These are phyloP conservation scores for Dreissena rostriformis DNA, from an alignment of 1,140 invertebrate species.

Conservation along the genomic window DNA sequence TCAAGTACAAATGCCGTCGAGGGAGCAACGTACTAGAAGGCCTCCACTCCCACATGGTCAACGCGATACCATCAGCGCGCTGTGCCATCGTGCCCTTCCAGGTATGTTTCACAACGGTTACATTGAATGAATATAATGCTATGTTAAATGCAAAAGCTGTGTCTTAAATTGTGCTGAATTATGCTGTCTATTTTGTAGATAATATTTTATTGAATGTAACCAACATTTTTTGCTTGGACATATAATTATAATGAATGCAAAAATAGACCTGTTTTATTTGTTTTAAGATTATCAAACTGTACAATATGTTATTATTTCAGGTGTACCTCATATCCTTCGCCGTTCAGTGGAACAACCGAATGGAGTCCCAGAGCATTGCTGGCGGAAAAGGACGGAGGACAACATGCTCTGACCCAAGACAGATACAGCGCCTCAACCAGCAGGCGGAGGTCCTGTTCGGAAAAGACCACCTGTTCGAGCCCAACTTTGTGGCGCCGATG, in stretches of 20 bases:
- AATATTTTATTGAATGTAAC: not conserved
- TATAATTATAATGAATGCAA: too few species aligned
- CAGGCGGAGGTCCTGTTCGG: not conserved
- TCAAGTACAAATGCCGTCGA: not conserved
- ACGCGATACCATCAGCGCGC: not conserved
- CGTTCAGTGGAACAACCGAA: conserved; percentile 5
- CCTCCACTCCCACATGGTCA: conserved; percentile 8
- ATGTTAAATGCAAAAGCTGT: too few species aligned
- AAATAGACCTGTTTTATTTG: too few species aligned
- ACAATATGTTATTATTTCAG: not conserved
- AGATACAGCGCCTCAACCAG: not conserved
- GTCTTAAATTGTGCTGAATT: too few species aligned
- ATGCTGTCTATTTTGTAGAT: conserved; percentile 7
- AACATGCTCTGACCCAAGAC: conserved; percentile 2
- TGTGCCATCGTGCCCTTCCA: not conserved
- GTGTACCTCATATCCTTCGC: conserved; percentile 8
- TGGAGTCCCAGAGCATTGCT: conserved; percentile 5
- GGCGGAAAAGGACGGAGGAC: not conserved
- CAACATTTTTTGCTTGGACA: too few species aligned
- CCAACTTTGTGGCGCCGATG: conserved; percentile 6
- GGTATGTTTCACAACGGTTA: not conserved
- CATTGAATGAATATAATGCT: too few species aligned
- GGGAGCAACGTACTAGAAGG: not conserved
- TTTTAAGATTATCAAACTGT: too few species aligned
- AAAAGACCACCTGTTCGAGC: not conserved